Conservation (phyloP, 2,113 vertebrate genomes). For the Dasyurus viverrinus region DNA sequence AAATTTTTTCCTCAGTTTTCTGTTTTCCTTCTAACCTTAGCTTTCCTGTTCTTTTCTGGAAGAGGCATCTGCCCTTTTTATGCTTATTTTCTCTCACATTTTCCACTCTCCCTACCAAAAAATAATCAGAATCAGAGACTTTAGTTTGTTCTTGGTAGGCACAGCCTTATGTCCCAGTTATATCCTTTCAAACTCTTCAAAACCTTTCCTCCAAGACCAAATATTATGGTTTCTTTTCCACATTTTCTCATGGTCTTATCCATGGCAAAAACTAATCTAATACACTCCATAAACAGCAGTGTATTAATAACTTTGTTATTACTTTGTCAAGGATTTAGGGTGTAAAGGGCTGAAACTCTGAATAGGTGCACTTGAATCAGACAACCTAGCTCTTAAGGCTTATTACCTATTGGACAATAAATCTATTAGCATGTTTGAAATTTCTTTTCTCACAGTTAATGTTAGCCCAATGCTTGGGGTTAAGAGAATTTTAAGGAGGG, state of each 20-base stretch:
- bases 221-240: not conserved
- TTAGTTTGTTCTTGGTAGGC: not conserved
- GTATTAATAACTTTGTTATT: not conserved
- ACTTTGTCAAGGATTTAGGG: not conserved
- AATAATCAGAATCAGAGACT: not conserved
- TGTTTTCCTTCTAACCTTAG: too few species aligned
- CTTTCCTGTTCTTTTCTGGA: not conserved
- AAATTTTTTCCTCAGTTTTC: too few species aligned
- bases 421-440: too few species aligned
- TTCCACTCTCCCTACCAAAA: not conserved
- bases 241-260: not conserved
- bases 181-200: not conserved
- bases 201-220: not conserved
- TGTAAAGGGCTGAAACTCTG: too few species aligned
- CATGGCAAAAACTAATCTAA: not conserved
- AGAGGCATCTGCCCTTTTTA: not conserved
- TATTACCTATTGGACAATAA: too few species aligned
- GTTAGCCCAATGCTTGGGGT: too few species aligned
- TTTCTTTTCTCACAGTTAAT: too few species aligned
- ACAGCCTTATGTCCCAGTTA: not conserved
- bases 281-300: not conserved
- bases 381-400: too few species aligned
- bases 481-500: too few species aligned
- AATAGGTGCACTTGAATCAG: too few species aligned
- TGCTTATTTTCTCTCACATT: not conserved